phyloP scores from a whole-genome alignment of 2,113 vertebrate species.

The Rostratula benghalensis region DNA sequence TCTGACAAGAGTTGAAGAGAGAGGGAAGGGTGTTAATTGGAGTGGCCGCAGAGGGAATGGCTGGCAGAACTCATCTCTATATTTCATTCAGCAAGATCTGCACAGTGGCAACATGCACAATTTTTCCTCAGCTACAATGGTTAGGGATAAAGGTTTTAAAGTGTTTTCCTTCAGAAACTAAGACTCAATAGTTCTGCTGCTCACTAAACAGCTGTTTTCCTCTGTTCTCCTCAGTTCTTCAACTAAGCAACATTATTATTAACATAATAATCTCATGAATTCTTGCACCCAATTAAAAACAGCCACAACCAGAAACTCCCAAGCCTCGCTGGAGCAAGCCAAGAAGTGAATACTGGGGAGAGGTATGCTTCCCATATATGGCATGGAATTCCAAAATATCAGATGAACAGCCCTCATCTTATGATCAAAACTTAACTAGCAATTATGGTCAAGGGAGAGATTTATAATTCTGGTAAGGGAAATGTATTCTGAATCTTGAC shows the following conservation, averaged over 20 bases:
- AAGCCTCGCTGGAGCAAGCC: constrained; percentile 2
- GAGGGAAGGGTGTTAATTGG: background rate
- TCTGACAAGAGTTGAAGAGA: background rate
- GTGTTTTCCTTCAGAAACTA: background rate
- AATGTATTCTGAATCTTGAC: background rate
- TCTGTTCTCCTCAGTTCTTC: background rate
- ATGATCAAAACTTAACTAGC: background rate
- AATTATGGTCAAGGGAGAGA: constrained; percentile 10
- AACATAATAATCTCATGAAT: constrained; percentile 26
- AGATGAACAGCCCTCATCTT: constrained; percentile 16
- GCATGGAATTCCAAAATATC: constrained; percentile 25
- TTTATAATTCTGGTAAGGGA: background rate
- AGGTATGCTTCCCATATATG: constrained; percentile 34
- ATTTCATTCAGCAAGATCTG: background rate
- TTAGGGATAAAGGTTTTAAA: background rate
- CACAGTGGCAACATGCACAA: fast-evolving
- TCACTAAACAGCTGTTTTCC: background rate
- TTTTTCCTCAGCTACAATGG: background rate
- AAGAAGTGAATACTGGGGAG: constrained; percentile 30
- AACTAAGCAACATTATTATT: background rate
- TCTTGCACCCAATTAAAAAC: constrained; percentile 21
- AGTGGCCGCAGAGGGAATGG: fast-evolving
- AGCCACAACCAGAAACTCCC: constrained; percentile 12
- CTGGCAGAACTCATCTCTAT: background rate
- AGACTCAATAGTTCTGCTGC: background rate